Base-by-base conservation (phyloP, 1,140 invertebrate genomes). In the Tetraneura akinire region DNA sequence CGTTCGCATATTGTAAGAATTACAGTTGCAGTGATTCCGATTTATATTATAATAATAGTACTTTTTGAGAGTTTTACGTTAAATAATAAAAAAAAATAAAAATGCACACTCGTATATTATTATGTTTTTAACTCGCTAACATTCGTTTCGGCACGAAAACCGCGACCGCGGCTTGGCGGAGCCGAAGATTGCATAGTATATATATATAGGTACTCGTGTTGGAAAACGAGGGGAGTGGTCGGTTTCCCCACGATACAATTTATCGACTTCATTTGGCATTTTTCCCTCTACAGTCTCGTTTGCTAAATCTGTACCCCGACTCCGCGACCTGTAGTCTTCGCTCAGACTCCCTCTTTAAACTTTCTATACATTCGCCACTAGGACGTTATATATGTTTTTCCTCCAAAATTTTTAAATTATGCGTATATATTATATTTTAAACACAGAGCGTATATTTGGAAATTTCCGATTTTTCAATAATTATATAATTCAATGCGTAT, bases 211-310 rank as follows among this genome's bases (percentile, higher is more conserved):
- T 37, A 37, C 64, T 60, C 57, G 57, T n/a, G 18, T 11, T 32
- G 64, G 64, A 4, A 37, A 64, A 32, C 32, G 32, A 37, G n/a
- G 3, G 16, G 10, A 66, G n/a, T n/a, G 64, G 32, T 42, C 14
- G 32, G 8, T 37, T n/a, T n/a, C 37, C 42, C 13, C n/a, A 11
- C 21, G 6, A 66, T 68, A 68, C 66, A 45, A 68, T 68, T 68
- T 68, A 68, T 68, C 21, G 66, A 47, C 66, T 68, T 68, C 66
- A 68, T 68, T 68, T 68, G 64, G 64, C 64, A 68, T 21, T n/a
- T 42, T 68, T 68, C 64, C 13, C 32, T 21, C 10, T 47, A 8
- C 64, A 37, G 64, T 42, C 64, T n/a, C 64, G 64, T 68, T 66
- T 10, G 32, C 18, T 66, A 66, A 45, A 68, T 68, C 64, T 68